Base-by-base conservation (phyloP, 2,888 invertebrate species). In the Idaea dimidiata region DNA sequence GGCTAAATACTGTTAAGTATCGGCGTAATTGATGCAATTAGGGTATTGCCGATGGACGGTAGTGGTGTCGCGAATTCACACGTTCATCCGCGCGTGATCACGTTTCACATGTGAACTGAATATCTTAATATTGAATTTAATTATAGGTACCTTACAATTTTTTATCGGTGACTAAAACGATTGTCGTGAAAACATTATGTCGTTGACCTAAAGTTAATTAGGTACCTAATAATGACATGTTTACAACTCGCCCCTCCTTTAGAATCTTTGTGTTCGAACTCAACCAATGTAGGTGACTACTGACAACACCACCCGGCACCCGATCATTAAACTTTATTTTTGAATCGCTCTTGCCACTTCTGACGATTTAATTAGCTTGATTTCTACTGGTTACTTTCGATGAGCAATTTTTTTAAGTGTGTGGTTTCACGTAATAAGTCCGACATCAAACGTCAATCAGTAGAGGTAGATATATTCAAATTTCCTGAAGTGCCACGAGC, bases 11-110 rank as follows among this genome's bases (percentile, higher is more conserved):
- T 77, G 71, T 71, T 76, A 68, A 74, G 68, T 75, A 72, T 78
- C 73, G 75, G 72, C 79, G 73, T 85, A 87, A 88, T 85, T 83
- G 82, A 76, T 77, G 81, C 70, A 81, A 83, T 87, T 86, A 87
- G 78, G 80, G 78, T 74, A 74, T 78, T 77, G 72, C 76, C 71
- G 66, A 72, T 67, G 66, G 59, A 65, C 60, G 64, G 55, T 62
- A 65, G 75, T 73, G 68, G 76, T 72, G 73, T 70, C 61, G 73
- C 72, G 63, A 65, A 74, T 72, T 73, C 70, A 76, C 84, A 81
- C 83, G 86, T 82, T 75, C 67, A 66, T 63, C 67, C 63, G 76
- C 74, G 76, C 74, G 74, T 75, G 75, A 78, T 76, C 81, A 79
- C 81, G 81, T 81, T 69, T 58, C 63, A 61, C 67, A 76, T 81